Evolutionary conservation across 2,888 invertebrate genomes (phyloP), one percentile per base, ranked within the genome.

Genomic region (Calliphora vomitoria): DNA sequence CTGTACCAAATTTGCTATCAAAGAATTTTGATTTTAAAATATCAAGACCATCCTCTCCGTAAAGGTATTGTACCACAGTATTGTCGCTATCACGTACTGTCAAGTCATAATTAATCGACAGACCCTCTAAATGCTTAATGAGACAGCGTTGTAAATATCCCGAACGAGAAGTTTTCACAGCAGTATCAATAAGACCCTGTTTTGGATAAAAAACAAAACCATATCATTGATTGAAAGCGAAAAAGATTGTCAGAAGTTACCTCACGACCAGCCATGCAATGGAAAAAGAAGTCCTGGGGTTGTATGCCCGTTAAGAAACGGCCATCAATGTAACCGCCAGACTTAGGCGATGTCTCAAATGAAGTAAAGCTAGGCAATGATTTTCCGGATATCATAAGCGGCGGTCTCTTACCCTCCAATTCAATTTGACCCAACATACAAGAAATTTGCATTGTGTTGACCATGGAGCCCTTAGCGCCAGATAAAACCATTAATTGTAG

Each of bases 251-350:
- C 20, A 31, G 25, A 47, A 88, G 92, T 91, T 93, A 96, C 98
- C 95, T 99, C 99, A 94, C 99, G 96, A 80, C 99, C 99, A 79
- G 99, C 99, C 99, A 99, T 99, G 92, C 99, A 99, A 95, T 99
- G 99, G 94, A 99, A 99, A 94, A 99, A 99, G 93, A 99, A 99
- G 92, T 99, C 99, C 94, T 98, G 99, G 0, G 99, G 99, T 91
- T 97, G 96, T 90, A 99, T 98, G n/a, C 99, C 99, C 0, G 99
- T 99, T 96, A 99, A 96, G 92, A 99, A 99, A 11, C 99, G 95
- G 0, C 98, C 98, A 90, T 98, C 98, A 79, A 99, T 98, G 92
- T 98, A 99, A 0, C 99, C 99, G 10, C 99, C 99, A 0, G 99
- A 98, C 91, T 98, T 95, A 0, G 99, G 98, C 0, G 97, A 95